Percentiles rank a stretch among this genome's conserved stretches.
These are phyloP conservation scores for Eupeodes luniger DNA, from an alignment of 2,888 invertebrate species.

Conservation along the genomic window DNA sequence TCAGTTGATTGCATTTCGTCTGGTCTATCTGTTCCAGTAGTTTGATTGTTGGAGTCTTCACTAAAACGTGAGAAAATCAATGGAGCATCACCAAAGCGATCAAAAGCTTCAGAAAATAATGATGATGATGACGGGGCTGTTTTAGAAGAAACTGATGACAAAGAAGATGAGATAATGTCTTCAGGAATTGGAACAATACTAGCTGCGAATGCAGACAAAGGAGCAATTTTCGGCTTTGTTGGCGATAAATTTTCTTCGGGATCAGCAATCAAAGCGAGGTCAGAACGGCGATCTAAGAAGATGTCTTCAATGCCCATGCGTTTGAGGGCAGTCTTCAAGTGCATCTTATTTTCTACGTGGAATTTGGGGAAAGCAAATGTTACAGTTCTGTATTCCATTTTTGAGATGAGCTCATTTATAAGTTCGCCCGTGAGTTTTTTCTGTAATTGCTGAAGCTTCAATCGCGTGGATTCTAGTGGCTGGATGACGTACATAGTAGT, in stretches of 20 bases:
- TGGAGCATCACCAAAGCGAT: constrained; percentile 73
- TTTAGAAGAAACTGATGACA: neutral
- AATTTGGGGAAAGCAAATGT: constrained; percentile 89
- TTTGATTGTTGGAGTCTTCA: neutral
- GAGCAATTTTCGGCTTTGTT: neutral
- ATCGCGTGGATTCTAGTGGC: constrained; percentile 85
- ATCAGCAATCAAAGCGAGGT: constrained; percentile 88
- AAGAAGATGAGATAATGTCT: neutral
- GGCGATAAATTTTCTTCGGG: neutral
- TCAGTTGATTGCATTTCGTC: too few species aligned
- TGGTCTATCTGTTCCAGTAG: neutral
- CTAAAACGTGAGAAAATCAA: constrained; percentile 75
- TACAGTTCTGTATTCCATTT: constrained; percentile 83
- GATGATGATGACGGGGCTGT: neutral
- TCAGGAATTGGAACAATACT: neutral
- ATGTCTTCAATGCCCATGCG: constrained; percentile 87
- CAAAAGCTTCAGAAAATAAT: neutral
- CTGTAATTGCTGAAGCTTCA: constrained; percentile 84
- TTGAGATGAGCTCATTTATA: constrained; percentile 82
- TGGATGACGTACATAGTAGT: constrained; percentile 88
- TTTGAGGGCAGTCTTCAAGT: constrained; percentile 86
- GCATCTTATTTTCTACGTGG: constrained; percentile 87
- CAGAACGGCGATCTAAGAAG: constrained; percentile 87
- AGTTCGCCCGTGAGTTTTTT: constrained; percentile 83
- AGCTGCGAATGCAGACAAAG: neutral